Percentiles rank a stretch among this genome's conserved stretches.
Conservation (phyloP, 2,113 vertebrate species). For the Speoplatyrhinus poulsoni region DNA sequence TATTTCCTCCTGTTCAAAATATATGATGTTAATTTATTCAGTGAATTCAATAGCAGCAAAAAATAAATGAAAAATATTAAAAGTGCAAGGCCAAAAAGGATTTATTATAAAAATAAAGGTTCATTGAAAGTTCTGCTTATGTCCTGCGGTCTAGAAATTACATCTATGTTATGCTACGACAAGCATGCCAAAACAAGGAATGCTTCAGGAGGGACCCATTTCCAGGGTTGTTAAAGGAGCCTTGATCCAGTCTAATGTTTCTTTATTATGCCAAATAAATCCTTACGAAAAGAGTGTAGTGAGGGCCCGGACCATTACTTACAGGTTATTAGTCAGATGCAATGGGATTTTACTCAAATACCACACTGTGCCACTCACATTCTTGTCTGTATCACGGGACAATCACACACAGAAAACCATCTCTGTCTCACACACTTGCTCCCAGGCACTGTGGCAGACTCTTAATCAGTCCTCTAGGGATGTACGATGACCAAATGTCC, state of each 20-base stretch:
- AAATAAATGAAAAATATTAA: conserved; percentile 3
- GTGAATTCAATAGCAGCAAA: neutral
- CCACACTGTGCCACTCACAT: conserved; percentile 52
- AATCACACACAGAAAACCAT: conserved; percentile 56
- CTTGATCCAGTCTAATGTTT: conserved; percentile 58
- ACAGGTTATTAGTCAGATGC: conserved; percentile 74
- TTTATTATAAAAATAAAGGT: conserved; percentile 38
- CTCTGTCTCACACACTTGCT: conserved; percentile 59
- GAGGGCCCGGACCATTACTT: conserved; percentile 62
- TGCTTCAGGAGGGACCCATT: conserved; percentile 40
- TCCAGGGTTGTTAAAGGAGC: conserved; percentile 28
- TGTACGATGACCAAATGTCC: conserved; percentile 58
- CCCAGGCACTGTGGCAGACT: conserved; percentile 46
- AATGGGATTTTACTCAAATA: conserved; percentile 58
- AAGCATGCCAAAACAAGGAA: conserved; percentile 29
- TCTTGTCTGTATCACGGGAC: conserved; percentile 55
- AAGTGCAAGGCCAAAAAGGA: conserved; percentile 30
- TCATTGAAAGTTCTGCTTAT: conserved; percentile 34
- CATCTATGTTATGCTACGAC: conserved; percentile 32
- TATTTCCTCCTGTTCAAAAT: too few species aligned
- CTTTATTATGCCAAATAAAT: conserved; percentile 60
- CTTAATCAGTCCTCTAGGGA: conserved; percentile 56
- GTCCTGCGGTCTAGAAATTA: conserved; percentile 32
- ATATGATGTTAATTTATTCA: too few species aligned
- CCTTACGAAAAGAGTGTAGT: conserved; percentile 31